Evolutionary conservation across 92 coral and sea anemone species (phyloP).

Genomic region (Actinernus sp.): DNA sequence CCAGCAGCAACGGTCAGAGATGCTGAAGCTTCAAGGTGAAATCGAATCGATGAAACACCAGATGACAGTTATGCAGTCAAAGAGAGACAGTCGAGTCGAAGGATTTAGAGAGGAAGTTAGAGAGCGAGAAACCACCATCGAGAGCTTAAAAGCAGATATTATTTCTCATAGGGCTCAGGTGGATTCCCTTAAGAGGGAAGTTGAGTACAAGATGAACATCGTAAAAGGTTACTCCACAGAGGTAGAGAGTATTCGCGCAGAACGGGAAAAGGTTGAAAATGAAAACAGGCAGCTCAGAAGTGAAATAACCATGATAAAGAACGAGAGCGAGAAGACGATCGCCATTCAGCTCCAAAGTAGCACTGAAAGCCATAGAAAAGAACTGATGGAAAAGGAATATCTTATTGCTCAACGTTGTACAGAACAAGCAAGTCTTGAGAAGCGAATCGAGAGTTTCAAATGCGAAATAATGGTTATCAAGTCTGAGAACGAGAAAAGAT

Average conservation of each 20-base stretch:
- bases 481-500: background rate
- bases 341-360: background rate
- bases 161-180: background rate
- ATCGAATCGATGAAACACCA: background rate
- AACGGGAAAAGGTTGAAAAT: background rate
- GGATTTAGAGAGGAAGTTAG: background rate
- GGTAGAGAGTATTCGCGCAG: background rate
- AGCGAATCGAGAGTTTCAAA: background rate
- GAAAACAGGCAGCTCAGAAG: background rate
- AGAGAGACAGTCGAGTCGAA: background rate
- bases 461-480: background rate
- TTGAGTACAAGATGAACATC: slow-evolving; percentile 2
- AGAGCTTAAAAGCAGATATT: background rate
- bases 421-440: background rate
- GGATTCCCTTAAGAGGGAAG: background rate
- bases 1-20: background rate
- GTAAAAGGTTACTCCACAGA: background rate
- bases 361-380: background rate
- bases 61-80: background rate
- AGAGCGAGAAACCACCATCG: background rate
- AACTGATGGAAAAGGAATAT: slow-evolving; percentile 3
- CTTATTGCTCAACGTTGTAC: background rate
- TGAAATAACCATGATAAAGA: background rate
- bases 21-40: background rate
- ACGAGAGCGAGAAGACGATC: background rate